Evolutionary conservation across 2,113 vertebrate species (phyloP).

Genomic region (Leucopsar rothschildi): DNA sequence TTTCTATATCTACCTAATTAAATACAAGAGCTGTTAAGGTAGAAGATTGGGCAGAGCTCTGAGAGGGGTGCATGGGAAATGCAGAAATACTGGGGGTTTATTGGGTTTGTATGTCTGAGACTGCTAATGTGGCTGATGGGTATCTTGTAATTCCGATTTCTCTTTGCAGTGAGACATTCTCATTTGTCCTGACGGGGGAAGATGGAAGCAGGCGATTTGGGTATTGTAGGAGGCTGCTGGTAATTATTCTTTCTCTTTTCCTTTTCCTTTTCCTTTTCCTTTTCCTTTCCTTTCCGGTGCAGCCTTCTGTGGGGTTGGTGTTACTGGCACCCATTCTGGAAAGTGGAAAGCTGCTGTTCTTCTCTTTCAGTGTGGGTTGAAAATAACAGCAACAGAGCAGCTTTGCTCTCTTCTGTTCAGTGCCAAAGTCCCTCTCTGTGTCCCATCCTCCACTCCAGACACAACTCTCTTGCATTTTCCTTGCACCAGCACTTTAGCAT

Average conservation of each 20-base stretch:
- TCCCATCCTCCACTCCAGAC: not conserved
- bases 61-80: not conserved
- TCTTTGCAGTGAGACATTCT: conserved; percentile 88
- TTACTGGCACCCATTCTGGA: not conserved
- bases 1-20: not conserved
- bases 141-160: not conserved
- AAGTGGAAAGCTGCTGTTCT: not conserved
- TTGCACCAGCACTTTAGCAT: not conserved
- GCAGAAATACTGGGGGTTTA: not conserved
- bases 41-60: not conserved
- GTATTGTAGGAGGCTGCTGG: conserved; percentile 66
- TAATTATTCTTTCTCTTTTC: too few species aligned
- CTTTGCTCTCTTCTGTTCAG: not conserved
- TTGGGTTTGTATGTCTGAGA: not conserved
- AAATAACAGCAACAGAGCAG: not conserved
- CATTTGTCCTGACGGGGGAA: conserved; percentile 93
- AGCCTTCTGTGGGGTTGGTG: not conserved
- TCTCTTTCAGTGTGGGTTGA: not conserved
- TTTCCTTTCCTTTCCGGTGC: too few species aligned
- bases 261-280: too few species aligned
- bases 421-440: not conserved
- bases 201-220: conserved; percentile 93
- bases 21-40: not conserved
- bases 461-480: not conserved
- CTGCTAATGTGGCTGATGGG: not conserved